Conservation (phyloP, 2,113 vertebrate genomes). For the Oceanodroma tethys region DNA sequence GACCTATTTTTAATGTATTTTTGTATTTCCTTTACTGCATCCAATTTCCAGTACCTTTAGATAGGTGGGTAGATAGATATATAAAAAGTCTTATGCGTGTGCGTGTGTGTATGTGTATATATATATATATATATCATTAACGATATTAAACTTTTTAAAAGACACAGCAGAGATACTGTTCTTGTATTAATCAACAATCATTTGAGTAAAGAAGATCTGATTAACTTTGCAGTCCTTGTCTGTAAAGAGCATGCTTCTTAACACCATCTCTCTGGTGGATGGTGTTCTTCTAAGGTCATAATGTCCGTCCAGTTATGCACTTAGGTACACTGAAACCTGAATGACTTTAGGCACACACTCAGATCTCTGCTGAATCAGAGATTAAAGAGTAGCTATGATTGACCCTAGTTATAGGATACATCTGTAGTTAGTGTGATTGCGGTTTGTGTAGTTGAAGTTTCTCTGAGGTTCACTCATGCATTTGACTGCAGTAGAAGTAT, state of each 20-base stretch:
- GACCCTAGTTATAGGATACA: background rate
- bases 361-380: background rate
- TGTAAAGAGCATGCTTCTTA: background rate
- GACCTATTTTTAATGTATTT: background rate
- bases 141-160: background rate
- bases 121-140: background rate
- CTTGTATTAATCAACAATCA: background rate
- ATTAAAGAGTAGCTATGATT: background rate
- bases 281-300: background rate
- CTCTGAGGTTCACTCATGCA: background rate
- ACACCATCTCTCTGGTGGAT: background rate
- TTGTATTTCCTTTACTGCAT: background rate
- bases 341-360: background rate
- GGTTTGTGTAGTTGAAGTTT: background rate
- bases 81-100: background rate
- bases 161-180: background rate
- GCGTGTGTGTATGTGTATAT: background rate
- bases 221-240: background rate
- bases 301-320: background rate
- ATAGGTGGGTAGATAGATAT: background rate
- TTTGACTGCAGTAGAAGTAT: background rate
- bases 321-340: background rate
- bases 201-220: background rate
- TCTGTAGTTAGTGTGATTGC: background rate
- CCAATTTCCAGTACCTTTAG: background rate